Evolutionary conservation across 1,140 invertebrate species (phyloP).

Genomic region (Apis mellifera): DNA sequence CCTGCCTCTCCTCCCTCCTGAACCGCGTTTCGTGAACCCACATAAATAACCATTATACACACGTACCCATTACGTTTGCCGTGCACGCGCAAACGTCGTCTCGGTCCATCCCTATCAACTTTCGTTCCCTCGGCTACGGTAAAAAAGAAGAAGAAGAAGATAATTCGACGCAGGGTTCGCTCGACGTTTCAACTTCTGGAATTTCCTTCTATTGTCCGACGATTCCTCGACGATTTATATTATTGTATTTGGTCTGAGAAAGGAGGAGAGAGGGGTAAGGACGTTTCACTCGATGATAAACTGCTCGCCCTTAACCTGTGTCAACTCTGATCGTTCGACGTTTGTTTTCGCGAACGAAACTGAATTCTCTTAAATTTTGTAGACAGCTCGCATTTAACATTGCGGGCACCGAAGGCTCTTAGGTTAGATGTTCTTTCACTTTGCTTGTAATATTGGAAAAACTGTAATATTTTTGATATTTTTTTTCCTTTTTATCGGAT

Average conservation of each 20-base stretch:
- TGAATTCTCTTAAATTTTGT: neutral
- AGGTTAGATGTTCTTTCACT: no score
- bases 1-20: neutral
- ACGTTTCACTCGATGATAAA: conserved; percentile 50
- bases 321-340: neutral
- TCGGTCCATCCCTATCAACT: conserved; percentile 38
- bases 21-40: conserved; percentile 54
- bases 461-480: no score
- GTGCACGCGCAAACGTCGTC: no score
- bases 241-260: conserved; percentile 52
- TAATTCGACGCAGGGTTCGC: conserved; percentile 47
- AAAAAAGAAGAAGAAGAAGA: conserved; percentile 34
- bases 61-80: conserved; percentile 55
- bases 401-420: no score
- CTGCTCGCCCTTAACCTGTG: neutral
- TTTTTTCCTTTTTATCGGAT: no score
- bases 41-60: conserved; percentile 74
- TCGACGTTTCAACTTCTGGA: conserved; percentile 57
- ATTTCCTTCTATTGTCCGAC: conserved; percentile 57
- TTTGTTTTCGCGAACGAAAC: no score
- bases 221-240: conserved; percentile 57
- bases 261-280: neutral
- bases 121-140: conserved; percentile 1
- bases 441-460: no score
- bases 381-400: neutral